phyloP scores from a whole-genome alignment of 2,797 vertebrate genomes.

The Octomys mimax region DNA sequence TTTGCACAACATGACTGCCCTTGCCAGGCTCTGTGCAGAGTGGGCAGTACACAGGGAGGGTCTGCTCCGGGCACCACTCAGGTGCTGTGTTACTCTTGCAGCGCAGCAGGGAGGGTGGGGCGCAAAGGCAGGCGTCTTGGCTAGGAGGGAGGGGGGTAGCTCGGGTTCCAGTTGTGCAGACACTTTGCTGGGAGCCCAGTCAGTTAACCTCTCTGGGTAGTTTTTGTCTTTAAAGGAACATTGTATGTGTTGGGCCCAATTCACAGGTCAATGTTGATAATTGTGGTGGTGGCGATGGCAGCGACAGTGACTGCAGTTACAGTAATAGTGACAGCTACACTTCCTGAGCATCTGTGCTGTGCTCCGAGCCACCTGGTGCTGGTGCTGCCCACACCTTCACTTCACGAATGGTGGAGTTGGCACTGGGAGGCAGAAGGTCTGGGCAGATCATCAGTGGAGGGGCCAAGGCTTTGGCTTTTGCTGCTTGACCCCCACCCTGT shows the following conservation, averaged over 20 bases:
- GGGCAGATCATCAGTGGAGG: background rate
- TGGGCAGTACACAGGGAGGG: background rate
- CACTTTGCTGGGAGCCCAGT: background rate
- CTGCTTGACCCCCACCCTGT: background rate
- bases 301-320: background rate
- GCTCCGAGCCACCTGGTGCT: background rate
- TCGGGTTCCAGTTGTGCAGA: background rate
- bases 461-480: background rate
- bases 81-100: too few relatives aligned
- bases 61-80: fast-evolving
- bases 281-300: background rate
- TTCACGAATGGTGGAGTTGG: background rate
- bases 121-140: background rate
- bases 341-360: background rate
- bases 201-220: background rate
- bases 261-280: background rate
- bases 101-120: background rate
- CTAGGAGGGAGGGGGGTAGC: background rate
- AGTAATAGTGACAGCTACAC: background rate
- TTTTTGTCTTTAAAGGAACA: background rate
- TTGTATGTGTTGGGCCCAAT: background rate
- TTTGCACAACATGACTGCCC: fast-evolving
- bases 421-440: background rate
- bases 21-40: background rate
- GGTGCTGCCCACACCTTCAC: background rate